phyloP scores from a whole-genome alignment of 1,140 invertebrate genomes.

The Stegodyphus dumicola region DNA sequence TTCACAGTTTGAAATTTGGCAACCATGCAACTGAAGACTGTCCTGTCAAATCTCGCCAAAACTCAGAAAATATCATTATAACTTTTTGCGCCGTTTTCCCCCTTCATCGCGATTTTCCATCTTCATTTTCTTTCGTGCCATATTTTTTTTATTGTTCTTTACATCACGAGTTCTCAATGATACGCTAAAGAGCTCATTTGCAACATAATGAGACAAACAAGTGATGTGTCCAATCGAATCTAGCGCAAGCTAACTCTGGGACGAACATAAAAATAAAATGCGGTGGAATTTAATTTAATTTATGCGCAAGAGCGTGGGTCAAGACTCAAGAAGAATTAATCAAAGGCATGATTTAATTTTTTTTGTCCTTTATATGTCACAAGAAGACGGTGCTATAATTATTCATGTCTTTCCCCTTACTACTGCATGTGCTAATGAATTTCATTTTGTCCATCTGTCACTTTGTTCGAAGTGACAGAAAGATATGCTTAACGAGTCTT shows the following conservation, averaged over 20 bases:
- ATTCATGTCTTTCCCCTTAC: neutral
- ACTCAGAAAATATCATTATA: neutral
- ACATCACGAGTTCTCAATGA: neutral
- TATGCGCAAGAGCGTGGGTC: constrained; percentile 5
- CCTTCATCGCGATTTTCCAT: neutral
- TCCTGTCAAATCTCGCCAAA: neutral
- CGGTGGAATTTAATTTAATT: constrained; percentile 17
- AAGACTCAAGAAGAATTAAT: constrained; percentile 17
- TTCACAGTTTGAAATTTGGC: no score
- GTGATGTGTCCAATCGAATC: constrained; percentile 31
- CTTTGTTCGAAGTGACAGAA: no score
- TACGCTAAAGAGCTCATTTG: constrained; percentile 14
- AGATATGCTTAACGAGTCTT: no score
- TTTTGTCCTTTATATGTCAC: neutral
- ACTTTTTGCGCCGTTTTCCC: neutral
- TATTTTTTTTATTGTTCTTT: neutral
- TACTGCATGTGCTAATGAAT: no score
- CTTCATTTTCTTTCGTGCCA: neutral
- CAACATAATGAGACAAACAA: constrained; percentile 45
- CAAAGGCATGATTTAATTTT: constrained; percentile 11
- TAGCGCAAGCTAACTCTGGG: neutral
- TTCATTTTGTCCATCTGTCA: no score
- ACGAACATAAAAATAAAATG: neutral
- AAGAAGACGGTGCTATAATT: neutral
- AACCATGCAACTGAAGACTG: no score